A percentile compares a stretch with the other conserved stretches of the same genome.
phyloP scores from a whole-genome alignment of 1,140 invertebrate genomes.

The Atta colombica region DNA sequence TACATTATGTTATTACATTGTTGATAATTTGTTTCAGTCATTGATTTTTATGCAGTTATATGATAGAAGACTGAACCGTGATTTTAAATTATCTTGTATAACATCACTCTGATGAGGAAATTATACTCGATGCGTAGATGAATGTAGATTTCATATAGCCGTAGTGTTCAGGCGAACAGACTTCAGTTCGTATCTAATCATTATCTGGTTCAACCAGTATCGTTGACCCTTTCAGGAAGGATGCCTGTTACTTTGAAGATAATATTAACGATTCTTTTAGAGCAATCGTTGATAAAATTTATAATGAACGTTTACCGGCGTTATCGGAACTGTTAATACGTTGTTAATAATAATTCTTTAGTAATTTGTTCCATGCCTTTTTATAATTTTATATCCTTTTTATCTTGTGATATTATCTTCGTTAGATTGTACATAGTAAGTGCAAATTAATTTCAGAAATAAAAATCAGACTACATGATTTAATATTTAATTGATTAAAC shows the following conservation, averaged over 20 bases:
- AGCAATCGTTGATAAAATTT: neutral
- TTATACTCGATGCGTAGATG: constrained; percentile 15
- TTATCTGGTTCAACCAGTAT: constrained; percentile 42
- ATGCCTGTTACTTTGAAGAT: constrained; percentile 40
- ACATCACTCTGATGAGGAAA: constrained; percentile 8
- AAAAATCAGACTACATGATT: neutral
- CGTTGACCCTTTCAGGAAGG: constrained; percentile 48
- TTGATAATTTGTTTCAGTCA: neutral
- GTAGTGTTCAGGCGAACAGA: neutral
- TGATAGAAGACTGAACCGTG: neutral
- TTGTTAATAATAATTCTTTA: constrained; percentile 20
- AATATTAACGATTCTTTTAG: constrained; percentile 50
- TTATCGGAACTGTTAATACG: constrained; percentile 16
- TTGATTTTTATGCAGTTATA: constrained; percentile 27
- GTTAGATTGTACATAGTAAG: neutral
- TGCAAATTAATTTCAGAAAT: neutral
- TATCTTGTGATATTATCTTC: constrained; percentile 21
- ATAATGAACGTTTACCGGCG: neutral
- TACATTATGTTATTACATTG: neutral
- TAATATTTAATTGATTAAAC: neutral
- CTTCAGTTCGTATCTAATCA: constrained; percentile 30
- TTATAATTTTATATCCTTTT: neutral
- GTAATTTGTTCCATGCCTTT: constrained; percentile 4
- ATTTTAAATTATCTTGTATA: constrained; percentile 17
- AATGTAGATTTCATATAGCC: constrained; percentile 25